Evolutionary conservation across 37 sponge, comb jelly and placozoan genomes (phyloP), one percentile per base, ranked within the genome.

Genomic region (Ianthella basta): DNA sequence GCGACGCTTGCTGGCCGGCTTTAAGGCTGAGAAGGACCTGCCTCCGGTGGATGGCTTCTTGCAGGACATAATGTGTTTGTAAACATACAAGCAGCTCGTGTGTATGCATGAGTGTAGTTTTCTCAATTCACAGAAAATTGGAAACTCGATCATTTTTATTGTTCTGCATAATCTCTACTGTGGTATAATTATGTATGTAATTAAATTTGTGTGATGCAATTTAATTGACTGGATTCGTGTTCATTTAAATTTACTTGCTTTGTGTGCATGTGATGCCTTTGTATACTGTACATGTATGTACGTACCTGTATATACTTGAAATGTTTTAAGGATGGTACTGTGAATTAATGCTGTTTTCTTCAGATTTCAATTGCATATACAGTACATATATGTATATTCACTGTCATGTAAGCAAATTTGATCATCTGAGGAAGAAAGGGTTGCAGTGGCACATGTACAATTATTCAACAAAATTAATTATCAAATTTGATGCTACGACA

Each of bases 1-100:
- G 34, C 29, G 70, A 30, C 29, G 34, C 10, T 33, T 69, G 1
- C 34, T 69, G 70, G 4, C 10, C 29, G 70, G 34, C 1, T 6
- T 69, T 29, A 69, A 69, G 35, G 34, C 29, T 32, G 70, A 69
- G 1, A 69, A 30, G 34, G 70, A 16, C 34, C 15, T 69, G 18
- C 70, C 70, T 30, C 12, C 12, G 35, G 15, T 69, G 29, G 70
- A 69, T 33, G 70, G 70, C 70, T 69, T 69, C 34, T 35, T 32
- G 18, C 70, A 69, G 29, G 70, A 69, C 70, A 69, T 69, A 27
- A 34, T 35, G 29, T 69, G 70, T 30, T 30, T 69, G 35, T 69
- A 33, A 69, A 14, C 3, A 32, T 69, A 27, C 10, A 27, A 12
- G 4, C 27, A 12, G 3, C 4, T 10, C 63, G 10, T 25, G 27